Evolutionary conservation across 2,797 vertebrate genomes (phyloP), one percentile per base, ranked within the genome.

Genomic region (Catostomus latipinnis): DNA sequence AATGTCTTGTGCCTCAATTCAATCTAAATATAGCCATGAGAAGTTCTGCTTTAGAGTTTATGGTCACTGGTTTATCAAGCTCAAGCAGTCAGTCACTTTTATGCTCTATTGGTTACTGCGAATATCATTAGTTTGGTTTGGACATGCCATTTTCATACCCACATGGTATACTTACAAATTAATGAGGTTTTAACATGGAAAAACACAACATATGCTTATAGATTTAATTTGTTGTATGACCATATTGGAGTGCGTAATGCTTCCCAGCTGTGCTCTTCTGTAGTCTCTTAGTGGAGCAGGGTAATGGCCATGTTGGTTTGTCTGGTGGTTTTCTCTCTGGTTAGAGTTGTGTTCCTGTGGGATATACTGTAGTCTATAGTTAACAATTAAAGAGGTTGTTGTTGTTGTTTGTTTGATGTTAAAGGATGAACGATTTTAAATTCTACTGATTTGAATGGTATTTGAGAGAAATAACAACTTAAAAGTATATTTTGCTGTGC

Each of bases 181-280:
- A 74, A 75, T 69, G 69, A 80, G 70, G 62, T 81, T 70, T 61
- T 60, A 76, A 62, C 75, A 22, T 52, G 52, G 53, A 74, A 50
- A 81, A 86, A 75, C 74, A 78, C 43, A 58, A 62, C 56, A 68
- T 50, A 6, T 22, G 63, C 46, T 69, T 63, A 34, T 34, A 56
- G 60, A 81, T 81, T 70, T 53, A 46, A 81, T 74, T 79, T 63
- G 62, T 70, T 68, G 76, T 66, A 74, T 72, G 80, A 60, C 18
- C 71, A 75, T 81, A 60, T 46, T 73, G 81, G 58, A 73, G 70
- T 72, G 60, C 1, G 34, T 88, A 86, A 88, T 88, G 65, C 67
- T 58, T 85, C 76, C 84, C 87, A 86, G 84, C 85, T 88, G 85
- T 45, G 62, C 81, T 58, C 43, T 66, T 46, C 71, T 72, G 69